phyloP scores from a whole-genome alignment of 2,113 vertebrate species.

The Orthonyx spaldingii region DNA sequence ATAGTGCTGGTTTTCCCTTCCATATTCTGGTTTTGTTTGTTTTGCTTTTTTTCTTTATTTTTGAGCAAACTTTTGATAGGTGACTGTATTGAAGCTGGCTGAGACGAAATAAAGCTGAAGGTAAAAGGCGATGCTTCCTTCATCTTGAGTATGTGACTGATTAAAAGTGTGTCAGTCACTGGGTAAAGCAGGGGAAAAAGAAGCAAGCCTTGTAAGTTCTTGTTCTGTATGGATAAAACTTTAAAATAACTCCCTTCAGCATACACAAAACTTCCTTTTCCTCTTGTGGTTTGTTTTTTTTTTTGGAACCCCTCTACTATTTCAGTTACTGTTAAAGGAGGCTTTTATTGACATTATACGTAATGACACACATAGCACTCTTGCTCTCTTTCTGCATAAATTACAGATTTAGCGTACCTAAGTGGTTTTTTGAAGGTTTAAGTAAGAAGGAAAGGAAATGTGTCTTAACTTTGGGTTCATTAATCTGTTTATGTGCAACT shows the following conservation, averaged over 20 bases:
- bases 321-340: background rate
- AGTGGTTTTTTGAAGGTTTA: background rate
- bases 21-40: background rate
- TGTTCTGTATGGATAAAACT: background rate
- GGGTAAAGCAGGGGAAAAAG: background rate
- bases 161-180: background rate
- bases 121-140: background rate
- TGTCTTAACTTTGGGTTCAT: background rate
- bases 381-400: background rate
- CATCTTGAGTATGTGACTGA: background rate
- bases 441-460: background rate
- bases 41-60: background rate
- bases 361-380: background rate
- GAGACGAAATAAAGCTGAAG: background rate
- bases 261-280: background rate
- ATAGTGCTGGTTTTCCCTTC: background rate
- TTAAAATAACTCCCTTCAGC: background rate
- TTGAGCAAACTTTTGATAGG: background rate
- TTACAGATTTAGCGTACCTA: background rate
- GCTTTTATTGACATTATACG: background rate
- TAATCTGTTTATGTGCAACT: background rate
- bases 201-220: background rate
- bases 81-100: background rate
- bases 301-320: background rate
- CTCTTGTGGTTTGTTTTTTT: background rate